Evolutionary conservation across 2,113 vertebrate genomes (phyloP).

Genomic region (human): DNA sequence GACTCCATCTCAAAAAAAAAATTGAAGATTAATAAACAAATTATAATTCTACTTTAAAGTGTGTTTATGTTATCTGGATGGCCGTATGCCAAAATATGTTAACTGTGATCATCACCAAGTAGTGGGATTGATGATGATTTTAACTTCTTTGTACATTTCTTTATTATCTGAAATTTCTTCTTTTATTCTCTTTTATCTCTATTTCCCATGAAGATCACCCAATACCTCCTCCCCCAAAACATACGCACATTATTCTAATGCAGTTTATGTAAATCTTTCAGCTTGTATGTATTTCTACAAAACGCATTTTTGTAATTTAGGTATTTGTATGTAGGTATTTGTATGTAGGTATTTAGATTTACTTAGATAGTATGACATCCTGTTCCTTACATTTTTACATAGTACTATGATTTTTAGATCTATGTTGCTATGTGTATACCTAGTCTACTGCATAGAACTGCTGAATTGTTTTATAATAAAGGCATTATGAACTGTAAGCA

Average conservation of each 20-base stretch:
- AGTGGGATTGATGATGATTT: background rate
- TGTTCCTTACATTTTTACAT: constrained; percentile 24
- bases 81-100: background rate
- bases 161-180: background rate
- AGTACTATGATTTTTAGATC: background rate
- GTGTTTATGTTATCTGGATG: background rate
- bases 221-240: background rate
- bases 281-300: background rate
- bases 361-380: background rate
- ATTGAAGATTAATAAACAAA: background rate
- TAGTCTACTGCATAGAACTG: background rate
- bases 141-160: background rate
- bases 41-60: background rate
- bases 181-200: background rate
- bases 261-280: background rate
- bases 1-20: too few relatives aligned
- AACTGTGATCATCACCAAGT: background rate
- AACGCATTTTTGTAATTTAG: background rate
- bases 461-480: background rate
- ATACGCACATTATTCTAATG: background rate
- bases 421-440: background rate
- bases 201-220: background rate
- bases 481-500: constrained; percentile 21
- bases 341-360: constrained; percentile 18
- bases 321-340: background rate